Percentiles rank a stretch among this genome's conserved stretches.
Conservation (phyloP, 2,797 vertebrate species). For the Microctenopoma steveboyesi region DNA sequence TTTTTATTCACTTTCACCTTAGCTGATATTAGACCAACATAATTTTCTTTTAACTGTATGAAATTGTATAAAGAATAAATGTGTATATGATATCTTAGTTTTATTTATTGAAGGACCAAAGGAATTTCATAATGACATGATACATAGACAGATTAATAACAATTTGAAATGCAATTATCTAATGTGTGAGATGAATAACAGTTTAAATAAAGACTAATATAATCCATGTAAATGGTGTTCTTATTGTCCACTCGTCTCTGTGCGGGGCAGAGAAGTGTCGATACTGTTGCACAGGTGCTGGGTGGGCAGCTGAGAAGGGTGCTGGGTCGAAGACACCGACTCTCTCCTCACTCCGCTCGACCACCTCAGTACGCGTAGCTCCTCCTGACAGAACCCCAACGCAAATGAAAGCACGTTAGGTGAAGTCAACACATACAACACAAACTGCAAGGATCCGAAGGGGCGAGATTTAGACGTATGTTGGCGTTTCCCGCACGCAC, state of each 20-base stretch:
- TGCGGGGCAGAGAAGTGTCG: conserved; percentile 45
- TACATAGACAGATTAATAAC: conserved; percentile 84
- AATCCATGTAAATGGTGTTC: conserved; percentile 85
- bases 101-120: conserved; percentile 91
- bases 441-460: neutral
- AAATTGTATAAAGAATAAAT: conserved; percentile 92
- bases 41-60: conserved; percentile 88
- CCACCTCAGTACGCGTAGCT: conserved; percentile 29
- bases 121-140: conserved; percentile 88
- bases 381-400: conserved; percentile 18
- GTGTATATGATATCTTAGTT: conserved; percentile 94
- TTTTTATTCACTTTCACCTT: conserved; percentile 75
- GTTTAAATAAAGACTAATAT: conserved; percentile 90
- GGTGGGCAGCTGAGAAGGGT: conserved; percentile 57
- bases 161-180: conserved; percentile 88
- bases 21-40: conserved; percentile 76
- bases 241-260: conserved; percentile 81
- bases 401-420: conserved; percentile 44
- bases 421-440: conserved; percentile 10
- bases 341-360: conserved; percentile 21
- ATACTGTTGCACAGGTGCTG: conserved; percentile 29
- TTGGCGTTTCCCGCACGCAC: neutral
- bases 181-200: conserved; percentile 86
- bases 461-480: conserved; percentile 17
- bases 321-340: conserved; percentile 23